A percentile compares a stretch with the other conserved stretches of the same genome.
These are phyloP conservation scores for Cryptops parisi DNA, from an alignment of 2,888 invertebrate species.

Conservation along the genomic window DNA sequence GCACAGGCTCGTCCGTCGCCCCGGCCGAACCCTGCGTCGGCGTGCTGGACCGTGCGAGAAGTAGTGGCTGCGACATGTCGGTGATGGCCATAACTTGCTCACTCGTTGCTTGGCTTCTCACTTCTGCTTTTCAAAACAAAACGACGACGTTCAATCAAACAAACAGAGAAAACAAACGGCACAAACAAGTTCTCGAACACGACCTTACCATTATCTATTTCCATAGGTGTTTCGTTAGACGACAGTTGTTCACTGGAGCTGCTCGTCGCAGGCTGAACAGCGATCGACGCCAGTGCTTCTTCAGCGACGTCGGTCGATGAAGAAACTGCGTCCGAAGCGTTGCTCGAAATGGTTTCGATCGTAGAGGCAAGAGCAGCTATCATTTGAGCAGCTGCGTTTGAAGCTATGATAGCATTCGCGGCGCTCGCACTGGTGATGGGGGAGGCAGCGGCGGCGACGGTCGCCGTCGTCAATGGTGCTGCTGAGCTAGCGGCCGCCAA, in stretches of 20 bases:
- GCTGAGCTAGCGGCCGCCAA: not conserved
- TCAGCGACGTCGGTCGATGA: not conserved
- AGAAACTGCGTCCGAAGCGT: not conserved
- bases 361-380: not conserved
- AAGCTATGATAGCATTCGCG: too few relatives aligned
- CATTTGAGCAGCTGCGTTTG: not conserved
- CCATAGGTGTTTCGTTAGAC: slow-evolving; percentile 5
- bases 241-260: not conserved
- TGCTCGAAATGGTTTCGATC: not conserved
- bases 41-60: not conserved
- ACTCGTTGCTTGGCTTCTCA: too few relatives aligned
- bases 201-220: slow-evolving; percentile 1
- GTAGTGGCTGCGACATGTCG: not conserved
- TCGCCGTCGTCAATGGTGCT: not conserved
- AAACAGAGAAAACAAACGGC: too few relatives aligned
- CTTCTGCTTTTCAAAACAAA: too few relatives aligned
- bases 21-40: not conserved
- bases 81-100: too few relatives aligned
- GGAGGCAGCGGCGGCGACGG: not conserved
- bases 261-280: not conserved
- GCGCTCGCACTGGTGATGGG: not conserved
- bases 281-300: not conserved
- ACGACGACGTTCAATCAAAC: too few relatives aligned
- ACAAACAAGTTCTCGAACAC: too few relatives aligned
- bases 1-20: not conserved